Evolutionary conservation across 1,140 invertebrate genomes (phyloP), one percentile per base, ranked within the genome.

Genomic region (Cardiocondyla obscurior): DNA sequence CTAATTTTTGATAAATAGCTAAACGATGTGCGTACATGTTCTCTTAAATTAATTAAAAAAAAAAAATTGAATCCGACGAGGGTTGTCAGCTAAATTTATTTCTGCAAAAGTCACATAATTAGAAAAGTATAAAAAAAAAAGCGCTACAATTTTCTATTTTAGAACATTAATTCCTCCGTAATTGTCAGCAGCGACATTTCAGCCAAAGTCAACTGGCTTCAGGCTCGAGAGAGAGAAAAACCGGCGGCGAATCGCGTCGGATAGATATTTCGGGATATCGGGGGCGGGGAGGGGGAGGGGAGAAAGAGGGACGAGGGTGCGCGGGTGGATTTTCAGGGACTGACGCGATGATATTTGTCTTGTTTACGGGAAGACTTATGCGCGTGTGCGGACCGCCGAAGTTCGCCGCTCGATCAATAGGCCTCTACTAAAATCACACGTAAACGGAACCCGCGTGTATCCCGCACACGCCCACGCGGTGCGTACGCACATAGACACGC

Each of bases 351-450:
- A 93, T 93, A 93, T 94, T 94, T 92, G 93, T 94, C 92, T 93
- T 92, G 93, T 93, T 94, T 93, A 92, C 90, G 92, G 86, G 88
- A 90, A 91, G 91, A 93, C 92, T 92, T 93, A 93, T 94, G 93
- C 93, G 93, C 93, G 93, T 94, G 93, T 94, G 93, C 93, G 92
- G 76, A 89, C 88, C 89, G 91, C 88, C 86, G 84, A 92, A 93
- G 90, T 93, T 88, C 89, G 88, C 81, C n/a, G 81, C 88, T 91
- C 92, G 93, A 93, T 94, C 93, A 94, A 93, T 94, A 94, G 93
- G 93, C 93, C 93, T 94, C 91, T 89, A 90, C 92, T 92, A 85
- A 92, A 93, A 92, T 93, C 89, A 88, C 87, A 91, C 90, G 90
- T 90, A 91, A 91, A 92, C 84, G 83, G 28, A 53, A 86, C 49